These are phyloP conservation scores for Acanthurus lineatus DNA, from an alignment of 2,797 vertebrate genomes.

Conservation along the genomic window DNA sequence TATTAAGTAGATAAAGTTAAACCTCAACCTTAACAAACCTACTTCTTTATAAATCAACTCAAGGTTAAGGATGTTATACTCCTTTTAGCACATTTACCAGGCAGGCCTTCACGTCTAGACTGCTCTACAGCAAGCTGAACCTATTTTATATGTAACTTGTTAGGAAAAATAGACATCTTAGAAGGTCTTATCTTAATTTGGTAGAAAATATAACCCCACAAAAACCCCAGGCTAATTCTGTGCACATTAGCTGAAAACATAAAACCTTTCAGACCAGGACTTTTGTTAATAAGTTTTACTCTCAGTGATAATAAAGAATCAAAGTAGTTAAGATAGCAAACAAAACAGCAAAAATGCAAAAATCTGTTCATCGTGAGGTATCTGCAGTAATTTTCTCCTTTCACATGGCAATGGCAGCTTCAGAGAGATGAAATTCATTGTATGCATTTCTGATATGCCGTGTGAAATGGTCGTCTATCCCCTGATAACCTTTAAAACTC, in stretches of 20 bases:
- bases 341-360: not conserved
- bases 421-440: not conserved
- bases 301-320: not conserved
- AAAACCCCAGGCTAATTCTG: not conserved
- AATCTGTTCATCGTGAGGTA: not conserved
- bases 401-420: not conserved
- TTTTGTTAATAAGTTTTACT: not conserved
- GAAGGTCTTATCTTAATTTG: too few relatives aligned
- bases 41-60: not conserved
- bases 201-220: not conserved
- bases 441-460: not conserved
- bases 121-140: not conserved
- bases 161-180: not conserved
- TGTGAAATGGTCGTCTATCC: not conserved
- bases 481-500: conserved; percentile 19
- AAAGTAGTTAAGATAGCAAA: too few relatives aligned
- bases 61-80: not conserved
- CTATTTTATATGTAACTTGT: not conserved
- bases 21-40: not conserved
- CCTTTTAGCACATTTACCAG: not conserved
- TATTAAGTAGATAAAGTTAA: not conserved
- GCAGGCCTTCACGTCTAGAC: not conserved
- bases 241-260: not conserved
- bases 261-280: not conserved
- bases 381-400: not conserved